Conservation (phyloP, 2,113 vertebrate species). For the Corythaeola cristata region DNA sequence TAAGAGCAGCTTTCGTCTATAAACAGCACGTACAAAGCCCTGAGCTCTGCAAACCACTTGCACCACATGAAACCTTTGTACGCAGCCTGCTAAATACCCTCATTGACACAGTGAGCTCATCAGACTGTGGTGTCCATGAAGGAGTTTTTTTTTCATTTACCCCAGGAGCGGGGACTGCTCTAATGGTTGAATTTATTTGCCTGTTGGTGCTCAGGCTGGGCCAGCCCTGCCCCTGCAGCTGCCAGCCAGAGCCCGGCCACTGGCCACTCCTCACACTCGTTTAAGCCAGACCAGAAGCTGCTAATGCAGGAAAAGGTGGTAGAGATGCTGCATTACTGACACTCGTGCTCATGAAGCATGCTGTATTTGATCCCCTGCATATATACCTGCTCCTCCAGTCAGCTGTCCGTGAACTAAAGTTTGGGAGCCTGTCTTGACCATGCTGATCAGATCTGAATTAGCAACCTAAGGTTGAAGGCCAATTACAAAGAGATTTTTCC, state of each 20-base stretch:
- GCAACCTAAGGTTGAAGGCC: background rate
- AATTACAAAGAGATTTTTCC: slow-evolving; percentile 16
- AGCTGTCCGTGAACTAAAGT: background rate
- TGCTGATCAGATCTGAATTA: background rate
- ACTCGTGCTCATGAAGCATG: background rate
- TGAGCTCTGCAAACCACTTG: background rate
- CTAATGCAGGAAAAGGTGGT: background rate
- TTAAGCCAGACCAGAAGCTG: background rate
- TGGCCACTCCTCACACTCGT: rapidly evolving
- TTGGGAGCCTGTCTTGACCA: background rate
- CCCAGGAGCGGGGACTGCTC: background rate
- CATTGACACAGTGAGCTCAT: background rate
- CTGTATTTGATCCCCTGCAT: rapidly evolving
- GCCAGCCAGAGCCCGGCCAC: background rate
- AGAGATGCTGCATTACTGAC: background rate
- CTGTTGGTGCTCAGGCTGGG: background rate
- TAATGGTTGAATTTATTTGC: background rate
- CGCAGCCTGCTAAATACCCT: background rate
- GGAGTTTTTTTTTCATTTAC: background rate
- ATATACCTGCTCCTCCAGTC: background rate
- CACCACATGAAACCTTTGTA: background rate
- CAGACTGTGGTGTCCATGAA: background rate
- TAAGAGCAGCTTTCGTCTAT: background rate
- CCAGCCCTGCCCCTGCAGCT: background rate
- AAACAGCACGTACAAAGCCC: background rate